Evolutionary conservation across 2,888 invertebrate species (phyloP), one percentile per base, ranked within the genome.

Genomic region (Sabatieria punctata): DNA sequence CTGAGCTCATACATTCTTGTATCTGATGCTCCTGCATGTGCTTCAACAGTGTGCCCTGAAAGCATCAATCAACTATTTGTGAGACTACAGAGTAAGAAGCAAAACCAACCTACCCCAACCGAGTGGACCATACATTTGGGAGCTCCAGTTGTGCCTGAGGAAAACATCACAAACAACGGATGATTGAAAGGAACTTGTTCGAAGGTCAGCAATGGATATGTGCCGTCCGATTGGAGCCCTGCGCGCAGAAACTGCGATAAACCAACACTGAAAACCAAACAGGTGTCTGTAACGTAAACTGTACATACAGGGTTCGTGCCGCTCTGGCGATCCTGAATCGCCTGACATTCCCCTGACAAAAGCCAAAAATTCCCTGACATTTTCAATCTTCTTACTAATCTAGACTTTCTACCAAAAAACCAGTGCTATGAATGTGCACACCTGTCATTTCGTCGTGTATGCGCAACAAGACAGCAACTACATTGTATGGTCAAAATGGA

Each of bases 111-210:
- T 60, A 73, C 73, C 55, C 74, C 74, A 35, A 66, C 70, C 18
- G 72, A 71, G 55, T 75, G 74, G 6, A 74, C 73, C 65, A 75
- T 72, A 54, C 73, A 74, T 60, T 75, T 75, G 26, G 75, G 75
- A 18, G 65, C 63, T 1, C 75, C 75, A 1, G 75, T 75, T 3
- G 75, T 75, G n/a, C 75, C 75, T 1, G 73, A 73, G 0, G 72
- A 71, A 55, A 73, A 75, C 68, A 74, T 70, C 46, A 75, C 72
- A 54, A 69, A 73, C 26, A 74, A 60, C 1, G 75, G 74, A 57
- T 74, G 73, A 55, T 68, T 65, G 57, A 75, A 74, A 0, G 74
- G 68, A 2, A 75, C 67, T 59, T 73, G 71, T 45, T 67, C 68
- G 61, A 70, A 73, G 30, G 45, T 2, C 57, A 45, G 63, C 64